phyloP scores from a whole-genome alignment of 2,113 vertebrate genomes.

The Otis tarda region DNA sequence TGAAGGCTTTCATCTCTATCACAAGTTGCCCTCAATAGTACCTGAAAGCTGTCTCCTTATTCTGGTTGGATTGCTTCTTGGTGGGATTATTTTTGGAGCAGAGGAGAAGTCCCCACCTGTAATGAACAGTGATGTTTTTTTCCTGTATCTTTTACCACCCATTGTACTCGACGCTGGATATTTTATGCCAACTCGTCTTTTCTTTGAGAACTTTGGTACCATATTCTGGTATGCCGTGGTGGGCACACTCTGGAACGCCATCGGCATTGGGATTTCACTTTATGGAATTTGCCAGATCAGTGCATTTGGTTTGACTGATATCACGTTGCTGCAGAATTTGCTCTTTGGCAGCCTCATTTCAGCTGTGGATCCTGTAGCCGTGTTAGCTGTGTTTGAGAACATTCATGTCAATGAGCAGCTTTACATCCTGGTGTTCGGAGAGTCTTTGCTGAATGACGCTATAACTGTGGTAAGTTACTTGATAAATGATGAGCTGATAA shows the following conservation, averaged over 20 bases:
- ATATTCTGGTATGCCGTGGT: constrained; percentile 95
- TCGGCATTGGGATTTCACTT: constrained; percentile 92
- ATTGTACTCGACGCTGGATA: constrained; percentile 95
- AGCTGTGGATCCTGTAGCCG: constrained; percentile 94
- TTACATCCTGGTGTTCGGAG: constrained; percentile 95
- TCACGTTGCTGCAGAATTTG: constrained; percentile 92
- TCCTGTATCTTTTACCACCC: constrained; percentile 94
- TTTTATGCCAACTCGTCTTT: constrained; percentile 93
- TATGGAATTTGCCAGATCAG: constrained; percentile 93
- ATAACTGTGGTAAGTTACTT: constrained; percentile 93
- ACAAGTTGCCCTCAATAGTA: constrained; percentile 91
- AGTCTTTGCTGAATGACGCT: constrained; percentile 95
- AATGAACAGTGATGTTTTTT: constrained; percentile 92
- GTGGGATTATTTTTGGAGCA: constrained; percentile 91
- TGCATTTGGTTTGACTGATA: constrained; percentile 89
- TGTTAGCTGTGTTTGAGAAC: constrained; percentile 95
- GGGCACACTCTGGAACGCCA: constrained; percentile 95
- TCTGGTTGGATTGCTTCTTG: constrained; percentile 91
- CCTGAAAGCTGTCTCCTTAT: constrained; percentile 96
- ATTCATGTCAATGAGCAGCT: constrained; percentile 95
- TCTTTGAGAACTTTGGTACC: constrained; percentile 96
- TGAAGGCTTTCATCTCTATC: constrained; percentile 94
- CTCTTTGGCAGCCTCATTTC: constrained; percentile 95
- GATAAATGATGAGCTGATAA: background rate
- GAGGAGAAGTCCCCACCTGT: constrained; percentile 91